Evolutionary conservation across 1,140 invertebrate species (phyloP), one percentile per base, ranked within the genome.

Genomic region (Hycleus phaleratus): DNA sequence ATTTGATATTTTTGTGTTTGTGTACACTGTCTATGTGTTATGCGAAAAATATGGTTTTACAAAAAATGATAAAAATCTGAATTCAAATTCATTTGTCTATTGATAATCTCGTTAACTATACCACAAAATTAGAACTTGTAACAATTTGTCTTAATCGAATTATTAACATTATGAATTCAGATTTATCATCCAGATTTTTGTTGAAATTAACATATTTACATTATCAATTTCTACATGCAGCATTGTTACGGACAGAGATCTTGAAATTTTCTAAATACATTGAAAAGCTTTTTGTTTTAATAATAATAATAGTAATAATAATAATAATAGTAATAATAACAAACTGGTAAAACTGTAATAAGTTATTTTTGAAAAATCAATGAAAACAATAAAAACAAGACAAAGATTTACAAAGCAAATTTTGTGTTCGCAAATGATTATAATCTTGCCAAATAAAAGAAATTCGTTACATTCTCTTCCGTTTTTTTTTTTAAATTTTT

Each of bases 351-450:
- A 38, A 39, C 42, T 49, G 26, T 46, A 18, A 26, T 26, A 42
- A 26, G 24, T 46, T 32, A 10, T 24, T 32, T 10, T 26, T 38
- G 26, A 7, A 38, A 26, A 7, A 38, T 26, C 43, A 38, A 10
- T 38, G 39, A 49, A 8, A 26, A 38, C 48, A 5, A 32, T 7
- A 32, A 32, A 32, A 32, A 5, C 32, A 7, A 18, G 18, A 18
- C 38, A 46, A 48, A n/a, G 46, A 54, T 56, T 44, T 55, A 51
- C 40, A 55, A 61, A 48, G 52, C 47, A 61, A 50, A 55, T 53
- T 39, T 52, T 44, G 49, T 32, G 55, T 51, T 53, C 40, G 46
- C 46, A 38, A 59, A 42, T 39, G 32, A 32, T 32, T 32, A 7
- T 7, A 32, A 7, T 32, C 32, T 32, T 32, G 32, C 7, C 32